Percentiles rank a stretch among this genome's conserved stretches.
Evolutionary conservation across 2,113 vertebrate genomes (phyloP).

Genomic region (Melanotaenia duboulayi): DNA sequence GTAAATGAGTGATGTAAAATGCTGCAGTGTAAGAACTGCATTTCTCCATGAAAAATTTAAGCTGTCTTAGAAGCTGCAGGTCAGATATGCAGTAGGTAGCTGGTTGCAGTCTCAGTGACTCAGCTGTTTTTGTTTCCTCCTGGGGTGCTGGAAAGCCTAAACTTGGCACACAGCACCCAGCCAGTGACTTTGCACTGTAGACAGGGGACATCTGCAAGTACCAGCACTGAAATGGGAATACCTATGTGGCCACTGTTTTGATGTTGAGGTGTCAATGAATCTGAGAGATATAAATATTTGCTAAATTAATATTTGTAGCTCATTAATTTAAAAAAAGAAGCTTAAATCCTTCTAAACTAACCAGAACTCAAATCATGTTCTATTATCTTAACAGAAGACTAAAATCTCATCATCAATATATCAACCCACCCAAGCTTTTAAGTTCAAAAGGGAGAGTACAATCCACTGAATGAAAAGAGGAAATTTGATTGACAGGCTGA

Average conservation of each 20-base stretch:
- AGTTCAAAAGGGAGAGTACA: slow-evolving; percentile 77
- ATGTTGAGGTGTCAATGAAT: neutral
- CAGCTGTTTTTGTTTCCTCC: slow-evolving; percentile 58
- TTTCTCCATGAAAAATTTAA: slow-evolving; percentile 10
- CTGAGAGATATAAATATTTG: neutral
- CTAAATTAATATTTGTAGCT: neutral
- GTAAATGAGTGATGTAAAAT: neutral
- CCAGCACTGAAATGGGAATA: slow-evolving; percentile 33
- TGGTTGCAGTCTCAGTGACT: slow-evolving; percentile 68
- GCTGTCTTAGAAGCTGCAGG: slow-evolving; percentile 10
- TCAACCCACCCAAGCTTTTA: slow-evolving; percentile 37
- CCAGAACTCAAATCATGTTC: neutral
- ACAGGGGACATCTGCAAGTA: slow-evolving; percentile 47
- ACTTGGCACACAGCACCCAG: slow-evolving; percentile 42
- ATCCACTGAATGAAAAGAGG: slow-evolving; percentile 76
- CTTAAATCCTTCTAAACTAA: no score
- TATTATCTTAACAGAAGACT: neutral
- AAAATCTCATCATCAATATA: slow-evolving; percentile 1
- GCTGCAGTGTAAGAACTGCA: neutral
- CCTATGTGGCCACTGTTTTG: neutral
- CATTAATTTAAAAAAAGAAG: neutral
- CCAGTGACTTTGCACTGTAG: slow-evolving; percentile 68
- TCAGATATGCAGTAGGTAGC: slow-evolving; percentile 34
- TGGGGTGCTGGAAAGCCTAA: slow-evolving; percentile 17
- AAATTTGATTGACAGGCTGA: slow-evolving; percentile 79